Evolutionary conservation across 2,888 invertebrate genomes (phyloP).

Genomic region (Acleris laterana): DNA sequence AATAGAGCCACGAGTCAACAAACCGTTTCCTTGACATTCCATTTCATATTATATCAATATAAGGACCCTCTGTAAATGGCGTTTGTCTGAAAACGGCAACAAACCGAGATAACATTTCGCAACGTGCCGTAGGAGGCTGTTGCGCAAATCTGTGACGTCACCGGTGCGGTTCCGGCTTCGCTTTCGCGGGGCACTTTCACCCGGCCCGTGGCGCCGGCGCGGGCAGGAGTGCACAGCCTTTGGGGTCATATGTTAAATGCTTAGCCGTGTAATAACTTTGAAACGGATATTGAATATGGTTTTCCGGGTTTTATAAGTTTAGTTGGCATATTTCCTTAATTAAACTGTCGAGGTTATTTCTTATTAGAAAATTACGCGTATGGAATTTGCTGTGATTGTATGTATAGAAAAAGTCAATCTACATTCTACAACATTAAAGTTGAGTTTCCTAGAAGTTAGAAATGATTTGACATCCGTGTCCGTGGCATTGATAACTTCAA

Average conservation of each 20-base stretch:
- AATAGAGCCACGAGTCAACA: constrained; percentile 13
- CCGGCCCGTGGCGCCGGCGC: constrained; percentile 51
- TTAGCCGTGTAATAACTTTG: background rate
- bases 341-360: no score
- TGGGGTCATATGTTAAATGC: constrained; percentile 6
- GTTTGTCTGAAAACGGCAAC: constrained; percentile 46
- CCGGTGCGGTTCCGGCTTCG: constrained; percentile 77
- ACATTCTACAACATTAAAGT: no score
- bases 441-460: no score
- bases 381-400: no score
- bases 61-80: constrained; percentile 16
- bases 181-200: constrained; percentile 84
- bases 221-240: constrained; percentile 41
- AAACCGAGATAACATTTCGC: constrained; percentile 75
- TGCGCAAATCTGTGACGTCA: constrained; percentile 82
- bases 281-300: background rate
- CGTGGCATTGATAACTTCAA: no score
- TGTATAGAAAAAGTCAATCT: no score
- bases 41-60: background rate
- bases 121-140: constrained; percentile 63
- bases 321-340: background rate
- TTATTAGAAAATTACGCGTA: no score
- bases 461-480: no score
- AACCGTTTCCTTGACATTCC: constrained; percentile 17
- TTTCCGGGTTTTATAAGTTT: background rate